A percentile compares a stretch with the other conserved stretches of the same genome.
These are phyloP conservation scores for Acanthosoma haemorrhoidale DNA, from an alignment of 2,888 invertebrate species.

Conservation along the genomic window DNA sequence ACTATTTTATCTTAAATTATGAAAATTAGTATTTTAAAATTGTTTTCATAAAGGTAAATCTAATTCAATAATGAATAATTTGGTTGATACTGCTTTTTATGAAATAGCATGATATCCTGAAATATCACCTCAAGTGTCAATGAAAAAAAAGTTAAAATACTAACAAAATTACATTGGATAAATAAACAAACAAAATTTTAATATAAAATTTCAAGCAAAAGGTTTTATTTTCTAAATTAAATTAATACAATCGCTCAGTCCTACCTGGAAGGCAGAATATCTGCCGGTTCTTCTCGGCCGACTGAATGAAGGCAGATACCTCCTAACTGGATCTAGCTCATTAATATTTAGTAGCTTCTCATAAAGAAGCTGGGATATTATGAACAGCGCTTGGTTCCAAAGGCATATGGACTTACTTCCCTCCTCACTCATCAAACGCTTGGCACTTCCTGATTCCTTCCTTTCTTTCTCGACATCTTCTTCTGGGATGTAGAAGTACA, in stretches of 20 bases:
- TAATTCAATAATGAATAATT: no score
- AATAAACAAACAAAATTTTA: no score
- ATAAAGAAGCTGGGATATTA: conserved; percentile 86
- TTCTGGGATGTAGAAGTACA: conserved; percentile 82
- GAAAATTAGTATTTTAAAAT: no score
- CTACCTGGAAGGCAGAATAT: conserved; percentile 95
- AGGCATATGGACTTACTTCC: conserved; percentile 65
- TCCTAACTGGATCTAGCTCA: conserved; percentile 90
- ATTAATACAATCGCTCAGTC: not conserved
- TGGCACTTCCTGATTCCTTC: conserved; percentile 61
- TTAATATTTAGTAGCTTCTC: conserved; percentile 85
- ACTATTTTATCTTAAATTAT: no score
- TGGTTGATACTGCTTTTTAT: no score
- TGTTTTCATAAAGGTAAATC: no score
- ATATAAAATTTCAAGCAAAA: no score
- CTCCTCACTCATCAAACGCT: conserved; percentile 59
- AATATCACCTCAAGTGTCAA: no score
- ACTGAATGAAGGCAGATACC: conserved; percentile 93
- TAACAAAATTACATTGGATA: no score
- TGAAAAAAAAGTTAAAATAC: no score
- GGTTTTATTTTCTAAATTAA: no score
- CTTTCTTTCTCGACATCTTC: conserved; percentile 68
- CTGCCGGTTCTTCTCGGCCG: conserved; percentile 84
- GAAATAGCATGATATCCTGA: no score
- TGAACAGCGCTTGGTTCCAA: conserved; percentile 95